phyloP scores from a whole-genome alignment of 2,113 vertebrate genomes.

The Lophius piscatorius region DNA sequence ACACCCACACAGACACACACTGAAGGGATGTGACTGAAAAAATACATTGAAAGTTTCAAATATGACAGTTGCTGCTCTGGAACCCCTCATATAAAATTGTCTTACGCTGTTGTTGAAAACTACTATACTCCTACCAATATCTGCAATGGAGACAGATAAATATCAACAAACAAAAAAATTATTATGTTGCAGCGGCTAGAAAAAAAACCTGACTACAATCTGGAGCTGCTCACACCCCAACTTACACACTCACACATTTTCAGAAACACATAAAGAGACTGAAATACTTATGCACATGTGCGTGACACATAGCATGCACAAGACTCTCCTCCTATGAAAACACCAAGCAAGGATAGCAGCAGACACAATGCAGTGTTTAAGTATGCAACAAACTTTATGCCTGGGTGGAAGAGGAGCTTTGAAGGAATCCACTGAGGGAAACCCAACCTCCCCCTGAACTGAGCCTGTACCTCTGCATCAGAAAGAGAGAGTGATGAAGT shows the following conservation, averaged over 20 bases:
- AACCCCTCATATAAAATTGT: constrained; percentile 12
- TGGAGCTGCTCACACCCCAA: constrained; percentile 5
- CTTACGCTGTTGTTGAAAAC: constrained; percentile 23
- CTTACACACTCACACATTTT: background rate
- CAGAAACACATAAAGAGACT: constrained; percentile 8
- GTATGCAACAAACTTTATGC: constrained; percentile 77
- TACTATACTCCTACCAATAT: constrained; percentile 4
- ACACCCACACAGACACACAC: constrained; percentile 2
- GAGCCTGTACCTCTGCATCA: constrained; percentile 73
- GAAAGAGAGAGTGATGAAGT: constrained; percentile 36
- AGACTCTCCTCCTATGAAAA: constrained; percentile 39
- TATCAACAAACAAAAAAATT: constrained; percentile 30
- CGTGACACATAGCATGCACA: constrained; percentile 13
- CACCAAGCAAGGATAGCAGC: constrained; percentile 44
- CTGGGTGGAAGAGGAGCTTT: constrained; percentile 75
- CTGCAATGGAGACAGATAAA: constrained; percentile 31
- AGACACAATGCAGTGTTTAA: constrained; percentile 75
- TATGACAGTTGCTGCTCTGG: constrained; percentile 27
- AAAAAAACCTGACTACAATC: constrained; percentile 45
- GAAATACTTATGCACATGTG: constrained; percentile 31
- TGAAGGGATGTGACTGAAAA: constrained; percentile 8
- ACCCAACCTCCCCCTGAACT: constrained; percentile 76
- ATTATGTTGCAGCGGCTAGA: constrained; percentile 23
- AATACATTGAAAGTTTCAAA: constrained; percentile 35
- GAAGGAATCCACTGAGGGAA: constrained; percentile 78